These are phyloP conservation scores for Loris lydekkerianus DNA, from an alignment of 2,797 vertebrate genomes.

Conservation along the genomic window DNA sequence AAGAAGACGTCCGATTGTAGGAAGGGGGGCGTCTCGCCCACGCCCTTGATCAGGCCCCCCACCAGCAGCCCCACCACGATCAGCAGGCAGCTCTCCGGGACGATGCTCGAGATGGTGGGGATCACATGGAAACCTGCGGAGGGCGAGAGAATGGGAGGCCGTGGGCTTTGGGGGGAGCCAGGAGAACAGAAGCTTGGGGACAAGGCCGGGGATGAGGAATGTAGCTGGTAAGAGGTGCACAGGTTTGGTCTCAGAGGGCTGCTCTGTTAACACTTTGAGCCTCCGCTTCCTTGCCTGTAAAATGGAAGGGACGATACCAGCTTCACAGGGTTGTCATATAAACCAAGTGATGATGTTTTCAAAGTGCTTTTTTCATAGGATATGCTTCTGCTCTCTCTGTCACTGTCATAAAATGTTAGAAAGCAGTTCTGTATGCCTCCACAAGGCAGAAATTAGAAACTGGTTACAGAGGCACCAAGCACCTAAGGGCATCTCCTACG, in stretches of 20 bases:
- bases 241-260: slow-evolving; percentile 50
- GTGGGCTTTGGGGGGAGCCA: slow-evolving; percentile 32
- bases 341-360: slow-evolving; percentile 8
- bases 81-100: slow-evolving; percentile 99
- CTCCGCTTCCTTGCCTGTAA: slow-evolving; percentile 1
- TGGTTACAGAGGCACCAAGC: neutral
- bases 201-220: neutral
- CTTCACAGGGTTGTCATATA: slow-evolving; percentile 43
- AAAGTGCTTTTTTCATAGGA: slow-evolving; percentile 19
- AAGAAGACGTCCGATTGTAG: slow-evolving; percentile 94
- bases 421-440: neutral
- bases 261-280: slow-evolving; percentile 36
- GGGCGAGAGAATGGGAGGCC: slow-evolving; percentile 67
- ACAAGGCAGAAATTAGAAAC: slow-evolving; percentile 27
- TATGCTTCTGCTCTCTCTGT: neutral
- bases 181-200: slow-evolving; percentile 10
- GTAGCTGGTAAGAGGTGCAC: neutral
- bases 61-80: slow-evolving; percentile 97
- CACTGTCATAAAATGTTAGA: neutral
- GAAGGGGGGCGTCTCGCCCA: slow-evolving; percentile 93
- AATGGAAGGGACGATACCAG: slow-evolving; percentile 38
- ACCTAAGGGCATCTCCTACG: neutral
- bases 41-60: slow-evolving; percentile 95
- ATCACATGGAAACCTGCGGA: slow-evolving; percentile 96
- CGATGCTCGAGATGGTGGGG: slow-evolving; percentile 94